Conservation (phyloP, 2,797 vertebrate species). For the Glossophaga mutica region DNA sequence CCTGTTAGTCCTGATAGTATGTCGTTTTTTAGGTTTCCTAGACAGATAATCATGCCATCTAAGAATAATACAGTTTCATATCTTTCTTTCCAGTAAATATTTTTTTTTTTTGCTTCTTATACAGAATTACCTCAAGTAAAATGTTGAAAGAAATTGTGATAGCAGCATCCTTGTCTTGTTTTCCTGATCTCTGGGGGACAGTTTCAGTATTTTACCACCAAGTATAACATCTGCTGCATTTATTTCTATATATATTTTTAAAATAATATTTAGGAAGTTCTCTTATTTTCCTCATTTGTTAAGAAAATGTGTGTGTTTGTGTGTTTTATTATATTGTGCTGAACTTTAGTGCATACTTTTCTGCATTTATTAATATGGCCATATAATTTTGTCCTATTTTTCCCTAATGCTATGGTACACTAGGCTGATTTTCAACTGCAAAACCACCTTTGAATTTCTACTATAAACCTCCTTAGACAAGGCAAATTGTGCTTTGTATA, state of each 20-base stretch:
- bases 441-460: slow-evolving; percentile 35
- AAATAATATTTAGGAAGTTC: neutral
- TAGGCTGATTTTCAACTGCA: neutral
- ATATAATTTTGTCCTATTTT: neutral
- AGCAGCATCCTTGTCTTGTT: neutral
- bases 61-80: neutral
- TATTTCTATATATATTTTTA: neutral
- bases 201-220: neutral
- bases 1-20: neutral
- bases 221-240: neutral
- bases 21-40: neutral
- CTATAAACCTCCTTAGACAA: slow-evolving; percentile 2
- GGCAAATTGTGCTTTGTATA: neutral
- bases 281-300: neutral
- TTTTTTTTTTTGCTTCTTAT: neutral
- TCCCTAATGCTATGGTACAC: neutral
- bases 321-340: neutral
- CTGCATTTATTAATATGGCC: neutral
- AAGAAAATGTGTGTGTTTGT: neutral
- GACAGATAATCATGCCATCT: neutral
- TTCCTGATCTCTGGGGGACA: neutral
- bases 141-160: neutral
- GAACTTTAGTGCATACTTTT: neutral
- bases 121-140: neutral
- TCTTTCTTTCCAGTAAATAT: neutral